Evolutionary conservation across 2,888 invertebrate genomes (phyloP).

Genomic region (Teinopalpus imperialis): DNA sequence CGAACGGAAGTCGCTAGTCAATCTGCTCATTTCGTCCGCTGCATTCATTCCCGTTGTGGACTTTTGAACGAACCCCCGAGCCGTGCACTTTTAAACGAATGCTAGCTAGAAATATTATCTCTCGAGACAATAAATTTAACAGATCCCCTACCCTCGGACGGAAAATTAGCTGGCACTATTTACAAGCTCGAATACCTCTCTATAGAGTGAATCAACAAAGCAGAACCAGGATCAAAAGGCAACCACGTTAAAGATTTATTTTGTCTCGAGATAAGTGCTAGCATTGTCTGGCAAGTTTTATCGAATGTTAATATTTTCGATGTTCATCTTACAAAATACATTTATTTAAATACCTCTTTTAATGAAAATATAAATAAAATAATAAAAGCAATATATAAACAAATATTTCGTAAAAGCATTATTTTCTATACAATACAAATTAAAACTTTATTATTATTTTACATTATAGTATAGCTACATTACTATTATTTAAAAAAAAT

Average conservation of each 20-base stretch:
- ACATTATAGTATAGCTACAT: too few relatives aligned
- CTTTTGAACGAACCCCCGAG: slow-evolving; percentile 37
- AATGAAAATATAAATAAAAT: too few relatives aligned
- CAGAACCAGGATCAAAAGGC: slow-evolving; percentile 18
- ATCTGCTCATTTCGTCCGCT: slow-evolving; percentile 37
- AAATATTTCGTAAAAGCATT: too few relatives aligned
- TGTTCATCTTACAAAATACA: too few relatives aligned
- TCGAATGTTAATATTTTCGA: too few relatives aligned
- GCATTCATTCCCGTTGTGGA: slow-evolving; percentile 34
- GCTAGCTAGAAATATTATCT: slow-evolving; percentile 33
- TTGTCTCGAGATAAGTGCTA: slow-evolving; percentile 7
- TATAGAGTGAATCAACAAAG: slow-evolving; percentile 17
- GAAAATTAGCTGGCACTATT: slow-evolving; percentile 31
- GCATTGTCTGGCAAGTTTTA: too few relatives aligned
- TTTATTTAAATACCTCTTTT: too few relatives aligned
- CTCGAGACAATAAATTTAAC: slow-evolving; percentile 35
- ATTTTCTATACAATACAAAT: too few relatives aligned
- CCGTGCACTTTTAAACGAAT: slow-evolving; percentile 37
- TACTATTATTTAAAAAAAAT: too few relatives aligned
- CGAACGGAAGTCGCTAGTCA: slow-evolving; percentile 33
- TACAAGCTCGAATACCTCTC: slow-evolving; percentile 29
- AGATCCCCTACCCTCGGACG: slow-evolving; percentile 29
- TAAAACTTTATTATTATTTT: too few relatives aligned
- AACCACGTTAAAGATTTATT: slow-evolving; percentile 12
- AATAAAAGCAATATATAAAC: too few relatives aligned